A percentile compares a stretch with the other conserved stretches of the same genome.
phyloP scores from a whole-genome alignment of 1,140 invertebrate species.

The Rhopalosiphum padi region DNA sequence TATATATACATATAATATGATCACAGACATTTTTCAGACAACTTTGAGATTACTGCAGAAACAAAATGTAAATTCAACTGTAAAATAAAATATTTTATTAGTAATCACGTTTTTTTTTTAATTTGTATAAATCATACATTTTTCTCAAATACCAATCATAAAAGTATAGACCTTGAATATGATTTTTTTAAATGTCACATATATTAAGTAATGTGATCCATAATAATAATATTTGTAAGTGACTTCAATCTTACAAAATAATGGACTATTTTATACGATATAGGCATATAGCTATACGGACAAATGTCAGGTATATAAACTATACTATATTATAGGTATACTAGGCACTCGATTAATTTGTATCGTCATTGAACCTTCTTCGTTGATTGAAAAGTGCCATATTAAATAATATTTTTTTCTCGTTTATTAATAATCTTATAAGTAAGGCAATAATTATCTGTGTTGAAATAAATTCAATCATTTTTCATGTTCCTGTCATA shows the following conservation, averaged over 20 bases:
- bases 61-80: not conserved
- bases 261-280: not conserved
- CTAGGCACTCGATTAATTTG: not conserved
- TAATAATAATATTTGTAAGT: not conserved
- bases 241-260: not conserved
- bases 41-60: not conserved
- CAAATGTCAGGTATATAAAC: not conserved
- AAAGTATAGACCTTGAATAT: not conserved
- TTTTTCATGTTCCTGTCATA: constrained; percentile 6
- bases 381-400: not conserved
- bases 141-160: not conserved
- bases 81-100: not conserved
- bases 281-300: not conserved
- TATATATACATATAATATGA: not conserved
- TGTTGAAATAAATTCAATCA: constrained; percentile 13
- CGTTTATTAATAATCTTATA: not conserved
- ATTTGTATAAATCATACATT: not conserved
- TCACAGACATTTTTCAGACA: not conserved
- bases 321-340: no score
- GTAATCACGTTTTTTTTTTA: not conserved
- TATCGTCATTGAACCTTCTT: not conserved
- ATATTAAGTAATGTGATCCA: not conserved
- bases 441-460: not conserved
- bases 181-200: not conserved
- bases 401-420: not conserved